Evolutionary conservation across 2,888 invertebrate genomes (phyloP).

Genomic region (Cartodere bifasciata): DNA sequence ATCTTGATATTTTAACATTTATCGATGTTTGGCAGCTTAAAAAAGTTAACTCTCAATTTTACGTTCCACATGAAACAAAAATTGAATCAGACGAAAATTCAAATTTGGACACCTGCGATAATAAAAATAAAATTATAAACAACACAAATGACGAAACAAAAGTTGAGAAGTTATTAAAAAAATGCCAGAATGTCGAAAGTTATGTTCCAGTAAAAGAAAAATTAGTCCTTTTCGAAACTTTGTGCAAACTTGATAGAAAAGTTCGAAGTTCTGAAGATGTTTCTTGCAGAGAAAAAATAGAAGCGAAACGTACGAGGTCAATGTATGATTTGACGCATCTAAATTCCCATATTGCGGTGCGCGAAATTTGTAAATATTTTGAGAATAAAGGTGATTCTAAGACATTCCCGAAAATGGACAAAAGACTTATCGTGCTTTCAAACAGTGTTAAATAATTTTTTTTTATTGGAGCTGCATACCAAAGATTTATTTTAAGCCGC

Average conservation of each 20-base stretch:
- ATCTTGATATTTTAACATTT: slow-evolving; percentile 55
- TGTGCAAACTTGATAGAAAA: slow-evolving; percentile 48
- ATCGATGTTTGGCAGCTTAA: slow-evolving; percentile 32
- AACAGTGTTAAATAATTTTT: no score
- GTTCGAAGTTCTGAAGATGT: slow-evolving; percentile 54
- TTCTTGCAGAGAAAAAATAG: slow-evolving; percentile 32
- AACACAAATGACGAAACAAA: slow-evolving; percentile 30
- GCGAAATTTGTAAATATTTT: slow-evolving; percentile 59
- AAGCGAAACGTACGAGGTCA: slow-evolving; percentile 48
- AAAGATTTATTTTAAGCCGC: no score
- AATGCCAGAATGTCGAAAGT: slow-evolving; percentile 45
- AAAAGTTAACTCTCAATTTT: slow-evolving; percentile 12
- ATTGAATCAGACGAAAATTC: no score
- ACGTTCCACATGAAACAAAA: no score
- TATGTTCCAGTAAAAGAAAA: slow-evolving; percentile 62
- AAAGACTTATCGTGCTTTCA: no score
- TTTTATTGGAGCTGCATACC: no score
- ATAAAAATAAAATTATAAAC: no score
- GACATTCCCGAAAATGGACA: slow-evolving; percentile 4
- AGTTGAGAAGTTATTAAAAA: slow-evolving; percentile 38
- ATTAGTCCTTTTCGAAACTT: slow-evolving; percentile 54
- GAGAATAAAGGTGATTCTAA: slow-evolving; percentile 37
- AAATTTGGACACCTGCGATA: no score
- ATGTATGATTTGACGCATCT: slow-evolving; percentile 47
- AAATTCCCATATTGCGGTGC: slow-evolving; percentile 39